phyloP scores from a whole-genome alignment of 1,140 invertebrate genomes.

The Trichoplusia ni region DNA sequence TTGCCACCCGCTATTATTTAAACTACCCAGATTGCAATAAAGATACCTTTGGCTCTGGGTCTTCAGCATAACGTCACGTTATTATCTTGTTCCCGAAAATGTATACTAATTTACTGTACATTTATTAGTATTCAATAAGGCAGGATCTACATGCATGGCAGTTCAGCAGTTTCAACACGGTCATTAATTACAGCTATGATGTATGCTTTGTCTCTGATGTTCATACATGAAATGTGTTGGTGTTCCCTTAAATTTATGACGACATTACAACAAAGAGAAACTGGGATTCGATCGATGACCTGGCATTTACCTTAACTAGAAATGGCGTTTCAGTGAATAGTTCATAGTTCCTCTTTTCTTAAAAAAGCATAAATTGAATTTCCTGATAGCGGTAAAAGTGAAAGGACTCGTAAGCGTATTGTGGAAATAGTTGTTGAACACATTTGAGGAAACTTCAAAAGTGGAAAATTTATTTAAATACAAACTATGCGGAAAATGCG shows the following conservation, averaged over 20 bases:
- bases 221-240: conserved; percentile 28
- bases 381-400: background rate
- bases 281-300: conserved; percentile 20
- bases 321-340: too few relatives aligned
- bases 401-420: conserved; percentile 15
- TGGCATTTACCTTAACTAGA: too few relatives aligned
- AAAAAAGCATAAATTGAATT: background rate
- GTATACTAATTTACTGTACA: conserved; percentile 42
- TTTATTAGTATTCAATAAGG: conserved; percentile 40
- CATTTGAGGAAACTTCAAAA: conserved; percentile 9
- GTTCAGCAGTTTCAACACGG: conserved; percentile 21
- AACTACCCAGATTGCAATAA: conserved; percentile 67
- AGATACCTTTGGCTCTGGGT: conserved; percentile 54
- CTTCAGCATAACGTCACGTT: conserved; percentile 42
- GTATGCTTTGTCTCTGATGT: conserved; percentile 9
- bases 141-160: conserved; percentile 7
- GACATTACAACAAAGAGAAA: conserved; percentile 32
- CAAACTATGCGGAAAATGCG: conserved; percentile 10
- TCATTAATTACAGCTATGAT: conserved; percentile 32
- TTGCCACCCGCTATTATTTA: conserved; percentile 61
- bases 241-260: conserved; percentile 32
- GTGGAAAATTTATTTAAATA: conserved; percentile 20
- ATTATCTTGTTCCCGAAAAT: conserved; percentile 26
- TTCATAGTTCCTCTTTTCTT: too few relatives aligned
- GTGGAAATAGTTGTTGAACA: conserved; percentile 12